A percentile compares a stretch with the other conserved stretches of the same genome.
Evolutionary conservation across 2,113 vertebrate genomes (phyloP).

Genomic region (Entelurus aequoreus): DNA sequence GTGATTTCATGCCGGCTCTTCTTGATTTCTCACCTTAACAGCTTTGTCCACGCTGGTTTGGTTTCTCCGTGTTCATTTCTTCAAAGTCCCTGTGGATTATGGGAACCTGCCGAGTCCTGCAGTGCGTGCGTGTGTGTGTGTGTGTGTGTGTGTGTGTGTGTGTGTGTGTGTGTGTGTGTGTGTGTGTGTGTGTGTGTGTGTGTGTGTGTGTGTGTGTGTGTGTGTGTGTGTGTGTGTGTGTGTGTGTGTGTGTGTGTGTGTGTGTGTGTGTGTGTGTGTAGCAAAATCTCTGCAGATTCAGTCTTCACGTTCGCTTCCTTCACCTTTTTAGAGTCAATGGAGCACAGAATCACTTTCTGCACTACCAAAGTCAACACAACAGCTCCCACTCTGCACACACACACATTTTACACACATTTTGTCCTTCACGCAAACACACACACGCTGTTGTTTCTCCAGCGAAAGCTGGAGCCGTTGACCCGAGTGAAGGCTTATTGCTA

Average conservation of each 20-base stretch:
- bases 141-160: constrained; percentile 5
- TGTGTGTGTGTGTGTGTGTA: too few species aligned
- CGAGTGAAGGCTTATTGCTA: constrained; percentile 24
- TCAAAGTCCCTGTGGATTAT: constrained; percentile 25
- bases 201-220: too few species aligned
- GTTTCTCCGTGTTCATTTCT: constrained; percentile 17
- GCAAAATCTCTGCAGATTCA: constrained; percentile 13
- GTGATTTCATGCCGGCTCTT: background rate
- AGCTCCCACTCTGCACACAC: constrained; percentile 10
- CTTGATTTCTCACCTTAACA: background rate
- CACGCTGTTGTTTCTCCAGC: constrained; percentile 1
- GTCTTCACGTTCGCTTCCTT: constrained; percentile 17
- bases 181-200: constrained; percentile 10
- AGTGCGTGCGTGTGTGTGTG: constrained; percentile 7
- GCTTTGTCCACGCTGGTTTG: constrained; percentile 10
- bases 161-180: constrained; percentile 5
- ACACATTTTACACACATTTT: background rate
- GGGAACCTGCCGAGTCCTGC: constrained; percentile 13
- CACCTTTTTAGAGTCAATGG: constrained; percentile 20
- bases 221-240: too few species aligned
- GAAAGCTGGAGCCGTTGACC: constrained; percentile 15
- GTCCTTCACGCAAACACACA: background rate
- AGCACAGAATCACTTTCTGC: constrained; percentile 34
- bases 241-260: too few species aligned
- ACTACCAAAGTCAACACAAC: constrained; percentile 33